Evolutionary conservation across 2,113 vertebrate genomes (phyloP), one percentile per base, ranked within the genome.

Genomic region (Proteles cristata): DNA sequence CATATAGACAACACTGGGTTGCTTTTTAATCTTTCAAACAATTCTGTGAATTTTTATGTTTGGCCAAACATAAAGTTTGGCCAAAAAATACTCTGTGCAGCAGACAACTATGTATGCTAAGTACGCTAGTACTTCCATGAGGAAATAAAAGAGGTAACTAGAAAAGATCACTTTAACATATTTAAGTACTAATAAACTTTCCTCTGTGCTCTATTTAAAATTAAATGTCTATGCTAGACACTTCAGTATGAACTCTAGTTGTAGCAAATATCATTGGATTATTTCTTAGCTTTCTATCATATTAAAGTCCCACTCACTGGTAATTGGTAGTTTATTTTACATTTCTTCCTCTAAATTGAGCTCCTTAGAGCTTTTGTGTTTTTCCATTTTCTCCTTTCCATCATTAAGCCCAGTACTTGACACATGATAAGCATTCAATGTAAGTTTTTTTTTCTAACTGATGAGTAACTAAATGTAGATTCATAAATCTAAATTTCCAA

Each of bases 231-330:
- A 31, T 74, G 16, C 12, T 35, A 83, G 35, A 21, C 11, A 94
- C 55, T 88, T 93, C 43, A 71, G 58, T 85, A 33, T 35, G 89
- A 85, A 87, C 82, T 82, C 55, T 15, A 84, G 31, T 65, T 84
- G 48, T 58, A 76, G 45, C 7, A 87, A 97, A 53, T 87, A 61
- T 65, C 12, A 89, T 90, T 93, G 80, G 55, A 81, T 80, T 90
- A 43, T 93, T 63, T 53, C 11, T 84, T 83, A 84, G 35, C 66
- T 83, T 84, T 90, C 39, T 68, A 33, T 88, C 21, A 68, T 63
- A 85, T 15, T 31, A 50, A 63, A 79, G 26, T 68, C 15, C 12
- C 25, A 63, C 10, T 39, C 50, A 66, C 26, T 65, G 25, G 31
- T 25, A 85, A 63, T 71, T 65, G 19, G 35, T 93, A 35, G 15